Base-by-base conservation (phyloP, 1,140 invertebrate species). In the Drosophila lacertosa region DNA sequence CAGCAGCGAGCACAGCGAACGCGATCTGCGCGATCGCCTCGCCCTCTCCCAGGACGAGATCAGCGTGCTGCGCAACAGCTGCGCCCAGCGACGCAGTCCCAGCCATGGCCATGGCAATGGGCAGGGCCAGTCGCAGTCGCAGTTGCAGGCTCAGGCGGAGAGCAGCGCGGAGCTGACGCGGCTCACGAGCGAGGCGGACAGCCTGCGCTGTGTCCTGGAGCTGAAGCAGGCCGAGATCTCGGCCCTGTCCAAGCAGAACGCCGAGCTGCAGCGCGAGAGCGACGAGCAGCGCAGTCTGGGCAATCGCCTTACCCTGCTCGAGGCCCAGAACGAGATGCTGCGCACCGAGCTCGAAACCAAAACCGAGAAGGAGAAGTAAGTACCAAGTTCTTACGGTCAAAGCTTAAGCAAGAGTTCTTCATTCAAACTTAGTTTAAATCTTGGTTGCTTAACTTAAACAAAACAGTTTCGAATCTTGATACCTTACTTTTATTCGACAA, bases 191-290 rank as follows among this genome's bases (percentile, higher is more conserved):
- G 94, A 97, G 91, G 95, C 95, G 0, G 94, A 95, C 54, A 96
- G 95, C 0, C 89, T 96, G 45, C 93, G 95, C 39, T 94, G 94
- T 16, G 96, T 97, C 0, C 92, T 97, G 4, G 96, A 96, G 50
- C 83, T 96, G 16, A 95, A 95, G 77, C 94, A 94, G 90, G 93
- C 94, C 0, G 96, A 97, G 91, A 93, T 96, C 69, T 93, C 94
- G 0, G 93, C 94, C 1, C 90, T 96, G 10, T 92, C 95, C 40
- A 94, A 94, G 59, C 93, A 94, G 16, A 93, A 94, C 37, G 94
- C 94, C 4, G 93, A 94, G 69, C 91, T 94, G 24, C 86, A 92
- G 24, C 82, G 92, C 2, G 92, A 92, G 7, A 92, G 93, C 15
- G 92, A 94, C 9, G 93, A 94, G 57, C 90, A 95, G 29, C 93